Percentiles rank a stretch among this genome's conserved stretches.
Conservation (phyloP, 1,140 invertebrate genomes). For the Rhyacophila brunnea region DNA sequence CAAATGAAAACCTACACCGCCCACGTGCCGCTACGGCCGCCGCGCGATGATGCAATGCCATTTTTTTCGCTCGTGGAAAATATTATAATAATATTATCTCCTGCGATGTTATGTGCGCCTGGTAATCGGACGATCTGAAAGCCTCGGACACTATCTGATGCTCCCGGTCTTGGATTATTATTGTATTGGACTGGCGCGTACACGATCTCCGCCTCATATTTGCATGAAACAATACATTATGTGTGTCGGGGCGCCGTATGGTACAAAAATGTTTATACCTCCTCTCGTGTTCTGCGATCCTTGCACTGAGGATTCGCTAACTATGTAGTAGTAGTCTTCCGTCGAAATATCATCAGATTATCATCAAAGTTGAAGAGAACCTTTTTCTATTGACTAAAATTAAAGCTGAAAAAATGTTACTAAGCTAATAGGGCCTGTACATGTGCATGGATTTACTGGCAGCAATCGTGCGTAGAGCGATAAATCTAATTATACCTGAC, state of each 20-base stretch:
- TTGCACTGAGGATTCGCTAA: neutral
- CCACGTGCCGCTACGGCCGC: neutral
- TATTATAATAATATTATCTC: neutral
- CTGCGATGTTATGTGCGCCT: neutral
- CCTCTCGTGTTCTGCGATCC: constrained; percentile 5
- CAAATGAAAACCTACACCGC: neutral
- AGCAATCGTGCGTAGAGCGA: no score
- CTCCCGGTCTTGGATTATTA: constrained; percentile 33
- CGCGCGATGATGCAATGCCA: neutral
- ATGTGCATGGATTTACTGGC: no score
- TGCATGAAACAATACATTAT: constrained; percentile 31
- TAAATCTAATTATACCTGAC: no score
- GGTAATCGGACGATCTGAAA: constrained; percentile 16
- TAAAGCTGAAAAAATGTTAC: no score
- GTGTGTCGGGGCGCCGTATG: constrained; percentile 18
- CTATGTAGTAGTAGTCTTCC: no score
- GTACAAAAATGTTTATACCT: constrained; percentile 14
- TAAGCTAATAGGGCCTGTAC: no score
- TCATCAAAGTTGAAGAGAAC: no score
- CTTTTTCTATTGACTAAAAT: no score
- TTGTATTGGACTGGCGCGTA: constrained; percentile 17
- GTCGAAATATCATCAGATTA: no score
- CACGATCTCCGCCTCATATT: constrained; percentile 27
- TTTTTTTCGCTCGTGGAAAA: neutral
- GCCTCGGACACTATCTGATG: constrained; percentile 28